Evolutionary conservation across 2,888 invertebrate species (phyloP).

Genomic region (Serrognathus titanus): DNA sequence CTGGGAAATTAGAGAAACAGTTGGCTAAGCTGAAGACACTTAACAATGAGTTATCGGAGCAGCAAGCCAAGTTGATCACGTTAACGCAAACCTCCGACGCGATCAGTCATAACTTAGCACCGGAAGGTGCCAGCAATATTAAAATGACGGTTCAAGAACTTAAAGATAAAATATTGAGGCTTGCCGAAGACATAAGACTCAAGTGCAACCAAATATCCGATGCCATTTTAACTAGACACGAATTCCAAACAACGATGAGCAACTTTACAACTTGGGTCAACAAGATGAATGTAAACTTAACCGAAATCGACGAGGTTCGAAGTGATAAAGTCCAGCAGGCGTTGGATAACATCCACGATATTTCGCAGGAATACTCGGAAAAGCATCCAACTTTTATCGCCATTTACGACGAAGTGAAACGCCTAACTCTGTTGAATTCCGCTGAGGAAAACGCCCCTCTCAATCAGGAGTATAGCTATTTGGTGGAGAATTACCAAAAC

Average conservation of each 20-base stretch:
- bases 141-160: conserved; percentile 72
- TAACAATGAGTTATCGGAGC: conserved; percentile 81
- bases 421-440: conserved; percentile 65
- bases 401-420: conserved; percentile 81
- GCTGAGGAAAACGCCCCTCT: conserved; percentile 71
- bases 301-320: conserved; percentile 76
- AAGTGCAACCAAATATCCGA: conserved; percentile 80
- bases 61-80: conserved; percentile 77
- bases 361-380: conserved; percentile 81
- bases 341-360: conserved; percentile 73
- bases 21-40: conserved; percentile 73
- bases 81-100: conserved; percentile 77
- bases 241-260: conserved; percentile 74
- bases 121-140: conserved; percentile 70
- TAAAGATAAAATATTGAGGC: conserved; percentile 68
- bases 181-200: conserved; percentile 72
- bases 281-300: conserved; percentile 65
- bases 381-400: conserved; percentile 74
- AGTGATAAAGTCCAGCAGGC: conserved; percentile 77
- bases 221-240: conserved; percentile 76
- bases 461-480: conserved; percentile 70
- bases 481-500: conserved; percentile 74
- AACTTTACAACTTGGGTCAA: conserved; percentile 81
- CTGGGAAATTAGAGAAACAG: conserved; percentile 73
- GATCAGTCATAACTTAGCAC: conserved; percentile 71